Percentiles rank a stretch among this genome's conserved stretches.
phyloP scores from a whole-genome alignment of 2,797 vertebrate species.

The Rhyacichthys aspro region DNA sequence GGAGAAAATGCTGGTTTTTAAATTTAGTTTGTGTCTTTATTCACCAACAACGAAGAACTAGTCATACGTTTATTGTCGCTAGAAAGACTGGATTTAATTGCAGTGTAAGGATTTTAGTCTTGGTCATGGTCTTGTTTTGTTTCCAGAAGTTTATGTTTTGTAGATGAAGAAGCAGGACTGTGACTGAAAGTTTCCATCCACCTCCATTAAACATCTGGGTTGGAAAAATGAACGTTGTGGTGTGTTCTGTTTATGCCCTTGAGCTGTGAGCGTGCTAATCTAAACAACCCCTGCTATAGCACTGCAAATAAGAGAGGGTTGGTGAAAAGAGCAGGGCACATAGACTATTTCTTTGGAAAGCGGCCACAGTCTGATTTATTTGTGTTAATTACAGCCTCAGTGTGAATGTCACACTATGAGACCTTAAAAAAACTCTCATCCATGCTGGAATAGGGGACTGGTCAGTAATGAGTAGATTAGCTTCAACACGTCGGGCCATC shows the following conservation, averaged over 20 bases:
- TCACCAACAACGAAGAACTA: too few species aligned
- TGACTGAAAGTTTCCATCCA: constrained; percentile 7
- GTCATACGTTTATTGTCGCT: too few species aligned
- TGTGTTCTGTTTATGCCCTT: constrained; percentile 9
- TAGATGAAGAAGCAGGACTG: background rate
- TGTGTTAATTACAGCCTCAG: constrained; percentile 18
- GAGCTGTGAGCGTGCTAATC: constrained; percentile 9
- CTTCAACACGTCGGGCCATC: constrained; percentile 34
- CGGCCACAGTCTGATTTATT: constrained; percentile 13
- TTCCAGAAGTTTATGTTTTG: constrained; percentile 3
- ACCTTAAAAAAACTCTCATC: constrained; percentile 9
- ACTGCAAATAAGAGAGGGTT: background rate
- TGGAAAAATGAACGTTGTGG: constrained; percentile 1
- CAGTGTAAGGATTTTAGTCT: too few species aligned
- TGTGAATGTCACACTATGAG: constrained; percentile 5
- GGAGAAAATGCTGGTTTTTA: too few species aligned
- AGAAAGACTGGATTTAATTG: too few species aligned
- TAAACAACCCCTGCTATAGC: background rate
- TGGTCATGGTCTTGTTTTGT: background rate
- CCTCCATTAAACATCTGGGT: background rate
- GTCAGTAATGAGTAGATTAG: constrained; percentile 37
- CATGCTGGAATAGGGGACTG: constrained; percentile 13
- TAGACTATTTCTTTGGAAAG: constrained; percentile 2
- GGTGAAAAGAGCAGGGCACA: background rate
- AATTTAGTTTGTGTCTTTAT: too few species aligned